phyloP scores from a whole-genome alignment of 1,140 invertebrate species.

The Sitobion miscanthi region DNA sequence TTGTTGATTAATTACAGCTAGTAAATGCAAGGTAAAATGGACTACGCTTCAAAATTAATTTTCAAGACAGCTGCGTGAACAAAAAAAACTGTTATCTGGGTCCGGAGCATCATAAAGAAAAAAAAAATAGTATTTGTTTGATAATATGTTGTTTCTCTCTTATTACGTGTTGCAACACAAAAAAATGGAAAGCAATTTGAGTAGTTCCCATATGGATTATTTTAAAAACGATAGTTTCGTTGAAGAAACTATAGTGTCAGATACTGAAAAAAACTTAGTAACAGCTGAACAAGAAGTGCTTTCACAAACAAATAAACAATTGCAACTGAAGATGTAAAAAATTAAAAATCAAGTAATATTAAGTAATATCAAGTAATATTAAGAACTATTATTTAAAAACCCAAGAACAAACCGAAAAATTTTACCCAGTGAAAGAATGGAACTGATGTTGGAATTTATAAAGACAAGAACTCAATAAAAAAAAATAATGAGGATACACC shows the following conservation, averaged over 20 bases:
- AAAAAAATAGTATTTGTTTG: too few relatives aligned
- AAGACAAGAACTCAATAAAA: background rate
- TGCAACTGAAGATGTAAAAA: background rate
- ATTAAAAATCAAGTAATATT: background rate
- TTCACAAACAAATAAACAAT: background rate
- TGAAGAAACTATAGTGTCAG: background rate
- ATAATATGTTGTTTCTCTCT: too few relatives aligned
- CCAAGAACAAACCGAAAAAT: background rate
- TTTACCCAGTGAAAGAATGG: background rate
- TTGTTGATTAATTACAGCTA: too few relatives aligned
- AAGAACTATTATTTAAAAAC: background rate
- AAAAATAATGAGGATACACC: background rate
- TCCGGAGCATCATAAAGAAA: too few relatives aligned
- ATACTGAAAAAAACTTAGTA: background rate
- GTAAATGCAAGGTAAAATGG: too few relatives aligned
- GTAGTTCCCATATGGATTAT: background rate
- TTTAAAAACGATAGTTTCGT: background rate
- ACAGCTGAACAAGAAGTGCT: background rate
- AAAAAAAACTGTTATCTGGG: too few relatives aligned
- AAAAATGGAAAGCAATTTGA: slow-evolving; percentile 15
- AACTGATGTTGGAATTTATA: background rate
- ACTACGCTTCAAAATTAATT: too few relatives aligned
- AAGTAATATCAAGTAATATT: too few relatives aligned
- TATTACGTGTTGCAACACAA: slow-evolving; percentile 8
- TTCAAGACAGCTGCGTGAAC: too few relatives aligned